Conservation (phyloP, 2,888 invertebrate genomes). For the Lasioglossum villosulum region DNA sequence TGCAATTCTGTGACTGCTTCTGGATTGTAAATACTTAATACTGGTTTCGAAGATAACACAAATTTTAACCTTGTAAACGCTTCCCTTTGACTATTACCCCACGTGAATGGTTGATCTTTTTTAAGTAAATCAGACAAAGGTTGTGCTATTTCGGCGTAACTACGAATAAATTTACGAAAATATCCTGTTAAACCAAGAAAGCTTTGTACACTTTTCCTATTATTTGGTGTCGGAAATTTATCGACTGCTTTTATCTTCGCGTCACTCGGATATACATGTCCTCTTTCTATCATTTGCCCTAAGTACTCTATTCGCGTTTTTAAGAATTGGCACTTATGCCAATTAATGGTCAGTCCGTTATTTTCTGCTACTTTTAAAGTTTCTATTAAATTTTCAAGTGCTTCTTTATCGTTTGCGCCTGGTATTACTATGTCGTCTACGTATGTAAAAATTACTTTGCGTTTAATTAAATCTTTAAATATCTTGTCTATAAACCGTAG, state of each 20-base stretch:
- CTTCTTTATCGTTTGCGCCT: background rate
- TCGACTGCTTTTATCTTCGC: too few species aligned
- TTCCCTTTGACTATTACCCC: too few species aligned
- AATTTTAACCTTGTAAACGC: background rate
- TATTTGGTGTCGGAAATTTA: too few species aligned
- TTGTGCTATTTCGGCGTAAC: too few species aligned
- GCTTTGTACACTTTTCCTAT: too few species aligned
- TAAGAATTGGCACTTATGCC: background rate
- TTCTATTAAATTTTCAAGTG: background rate
- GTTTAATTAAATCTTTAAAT: constrained; percentile 6
- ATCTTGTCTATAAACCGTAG: background rate
- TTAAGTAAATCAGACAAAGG: background rate
- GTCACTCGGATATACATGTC: background rate
- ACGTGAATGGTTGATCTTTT: too few species aligned
- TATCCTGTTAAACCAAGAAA: background rate
- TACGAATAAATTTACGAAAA: background rate
- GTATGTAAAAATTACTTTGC: constrained; percentile 7
- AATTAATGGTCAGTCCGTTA: background rate
- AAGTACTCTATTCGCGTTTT: background rate
- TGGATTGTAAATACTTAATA: background rate
- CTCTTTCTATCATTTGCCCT: background rate
- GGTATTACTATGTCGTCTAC: constrained; percentile 3
- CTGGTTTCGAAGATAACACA: background rate
- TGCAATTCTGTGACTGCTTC: background rate
- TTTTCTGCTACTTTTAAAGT: too few species aligned